phyloP scores from a whole-genome alignment of 2,113 vertebrate species.

The Nesogale talazaci region DNA sequence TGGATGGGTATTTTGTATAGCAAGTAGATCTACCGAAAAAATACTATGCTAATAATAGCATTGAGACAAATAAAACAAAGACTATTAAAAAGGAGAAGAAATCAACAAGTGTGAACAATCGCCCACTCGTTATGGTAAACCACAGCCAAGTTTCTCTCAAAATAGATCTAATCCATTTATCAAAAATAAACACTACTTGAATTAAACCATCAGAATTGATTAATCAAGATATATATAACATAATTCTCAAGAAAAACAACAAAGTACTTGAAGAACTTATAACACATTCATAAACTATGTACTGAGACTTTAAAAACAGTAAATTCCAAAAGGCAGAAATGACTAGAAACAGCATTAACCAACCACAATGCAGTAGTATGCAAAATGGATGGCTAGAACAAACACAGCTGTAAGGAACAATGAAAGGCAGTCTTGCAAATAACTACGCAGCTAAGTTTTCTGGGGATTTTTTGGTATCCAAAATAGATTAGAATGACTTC shows the following conservation, averaged over 20 bases:
- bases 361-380: background rate
- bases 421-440: conserved; percentile 32
- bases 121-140: background rate
- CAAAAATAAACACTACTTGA: background rate
- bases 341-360: background rate
- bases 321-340: background rate
- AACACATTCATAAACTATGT: background rate
- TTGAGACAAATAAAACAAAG: background rate
- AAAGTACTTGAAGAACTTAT: background rate
- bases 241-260: background rate
- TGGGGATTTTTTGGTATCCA: no score
- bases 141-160: background rate
- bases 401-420: background rate
- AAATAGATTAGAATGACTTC: no score
- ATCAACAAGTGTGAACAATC: conserved; percentile 39
- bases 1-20: background rate
- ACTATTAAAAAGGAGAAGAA: background rate
- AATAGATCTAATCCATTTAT: conserved; percentile 23
- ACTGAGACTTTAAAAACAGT: background rate
- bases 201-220: background rate
- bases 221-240: background rate
- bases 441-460: background rate
- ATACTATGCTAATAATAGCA: background rate
- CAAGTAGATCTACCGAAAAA: background rate
- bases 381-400: background rate